Base-by-base conservation (phyloP, 2,888 invertebrate genomes). In the Scaptomyza polygonia region DNA sequence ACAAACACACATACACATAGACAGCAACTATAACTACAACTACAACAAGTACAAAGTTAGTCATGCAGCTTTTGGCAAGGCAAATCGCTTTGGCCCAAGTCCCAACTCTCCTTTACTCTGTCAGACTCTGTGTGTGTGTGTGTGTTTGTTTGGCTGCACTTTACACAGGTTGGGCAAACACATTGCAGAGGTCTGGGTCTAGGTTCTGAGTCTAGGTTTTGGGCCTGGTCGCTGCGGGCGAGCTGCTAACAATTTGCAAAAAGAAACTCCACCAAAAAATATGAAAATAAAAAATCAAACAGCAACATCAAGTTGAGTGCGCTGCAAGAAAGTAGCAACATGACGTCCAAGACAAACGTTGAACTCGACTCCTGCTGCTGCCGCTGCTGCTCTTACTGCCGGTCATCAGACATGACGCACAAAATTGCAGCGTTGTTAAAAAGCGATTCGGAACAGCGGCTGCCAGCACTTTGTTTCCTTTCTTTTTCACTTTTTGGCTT, bases 381-480 rank as follows among this genome's bases (percentile, higher is more conserved):
- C 56, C 63, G 44, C 27, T 45, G 27, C 58, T 52, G 16, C 30
- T 8, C 6, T 25, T 14, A 9, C n/a, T 39, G 64, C 18, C 44
- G 68, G 52, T 29, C 59, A 58, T 53, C 58, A 48, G 67, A 67
- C 32, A 67, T 61, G 59, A 68, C 59, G 59, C 68, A 45, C 59
- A 65, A 72, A 81, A 89, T 82, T 88, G 88, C 88, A 84, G 78
- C 77, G 89, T 86, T 88, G 89, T 88, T 88, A 89, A 88, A 88
- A 88, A 88, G 84, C 85, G 71, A 88, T 88, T 87, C 71, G 18
- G 67, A 76, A 72, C 74, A 71, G 72, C 67, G 74, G 34, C 69
- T 51, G 80, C 66, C 73, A 73, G 80, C 77, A 78, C 43, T 78
- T 55, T 52, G 44, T 8, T 39, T 48, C 21, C 36, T 34, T 7